Conservation (phyloP, 2,888 invertebrate genomes). For the Hirtodrosophila histrioides region DNA sequence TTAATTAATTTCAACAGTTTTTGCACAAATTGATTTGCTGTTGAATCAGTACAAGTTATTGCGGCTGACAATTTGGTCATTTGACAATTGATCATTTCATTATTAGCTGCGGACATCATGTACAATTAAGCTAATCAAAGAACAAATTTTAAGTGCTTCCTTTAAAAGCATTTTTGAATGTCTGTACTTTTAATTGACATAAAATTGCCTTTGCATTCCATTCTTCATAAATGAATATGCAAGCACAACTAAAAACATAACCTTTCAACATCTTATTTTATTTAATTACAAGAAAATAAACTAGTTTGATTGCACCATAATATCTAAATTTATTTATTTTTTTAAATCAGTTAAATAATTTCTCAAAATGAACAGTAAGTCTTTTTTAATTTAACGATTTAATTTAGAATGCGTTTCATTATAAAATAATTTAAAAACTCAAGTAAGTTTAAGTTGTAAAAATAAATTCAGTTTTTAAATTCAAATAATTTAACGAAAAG, state of each 20-base stretch:
- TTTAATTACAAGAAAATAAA: no score
- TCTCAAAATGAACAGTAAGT: no score
- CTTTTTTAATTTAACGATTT: no score
- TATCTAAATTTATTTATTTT: no score
- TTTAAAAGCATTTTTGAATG: slow-evolving; percentile 36
- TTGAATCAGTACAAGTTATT: slow-evolving; percentile 10
- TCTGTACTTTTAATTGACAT: slow-evolving; percentile 29
- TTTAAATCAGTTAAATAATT: no score
- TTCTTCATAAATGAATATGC: no score
- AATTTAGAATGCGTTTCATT: no score
- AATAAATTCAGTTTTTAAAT: neutral
- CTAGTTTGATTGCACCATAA: no score
- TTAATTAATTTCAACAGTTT: slow-evolving; percentile 31
- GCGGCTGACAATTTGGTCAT: slow-evolving; percentile 18
- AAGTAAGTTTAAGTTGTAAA: no score
- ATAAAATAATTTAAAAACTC: no score
- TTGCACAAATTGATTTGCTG: slow-evolving; percentile 16
- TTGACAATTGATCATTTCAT: slow-evolving; percentile 36
- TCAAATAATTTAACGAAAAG: neutral
- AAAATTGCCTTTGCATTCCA: neutral
- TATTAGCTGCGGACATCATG: slow-evolving; percentile 33
- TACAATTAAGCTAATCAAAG: slow-evolving; percentile 45
- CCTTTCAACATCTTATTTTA: no score
- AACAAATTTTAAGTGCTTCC: slow-evolving; percentile 28
- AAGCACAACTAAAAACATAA: no score